Percentiles rank a stretch among this genome's conserved stretches.
phyloP scores from a whole-genome alignment of 2,113 vertebrate genomes.

The Oreochromis spilurus region DNA sequence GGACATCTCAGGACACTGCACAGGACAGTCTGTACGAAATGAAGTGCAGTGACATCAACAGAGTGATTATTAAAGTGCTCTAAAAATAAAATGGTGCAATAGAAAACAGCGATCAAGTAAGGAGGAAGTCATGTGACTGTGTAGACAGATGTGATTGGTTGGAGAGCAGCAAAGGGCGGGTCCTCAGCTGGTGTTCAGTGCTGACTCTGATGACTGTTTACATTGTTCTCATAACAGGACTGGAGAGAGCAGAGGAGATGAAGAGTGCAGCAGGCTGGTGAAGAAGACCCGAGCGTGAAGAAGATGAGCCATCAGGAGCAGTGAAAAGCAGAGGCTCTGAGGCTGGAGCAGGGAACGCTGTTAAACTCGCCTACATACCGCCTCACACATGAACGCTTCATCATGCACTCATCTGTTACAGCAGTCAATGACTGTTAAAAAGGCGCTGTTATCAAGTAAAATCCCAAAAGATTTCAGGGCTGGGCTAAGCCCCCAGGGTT shows the following conservation, averaged over 20 bases:
- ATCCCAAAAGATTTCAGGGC: neutral
- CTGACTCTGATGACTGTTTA: neutral
- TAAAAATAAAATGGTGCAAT: neutral
- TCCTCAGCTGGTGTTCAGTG: neutral
- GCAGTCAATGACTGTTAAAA: neutral
- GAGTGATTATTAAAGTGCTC: neutral
- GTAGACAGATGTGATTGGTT: neutral
- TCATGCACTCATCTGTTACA: neutral
- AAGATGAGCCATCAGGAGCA: neutral
- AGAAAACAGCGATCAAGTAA: neutral
- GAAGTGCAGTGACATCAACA: neutral
- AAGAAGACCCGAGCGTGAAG: neutral
- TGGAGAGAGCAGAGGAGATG: neutral
- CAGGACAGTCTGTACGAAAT: neutral
- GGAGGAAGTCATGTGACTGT: neutral
- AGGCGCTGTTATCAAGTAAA: neutral
- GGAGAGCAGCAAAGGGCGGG: neutral
- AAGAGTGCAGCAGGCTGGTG: neutral
- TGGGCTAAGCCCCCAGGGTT: neutral
- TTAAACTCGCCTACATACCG: neutral
- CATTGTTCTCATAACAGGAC: neutral
- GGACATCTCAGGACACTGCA: neutral
- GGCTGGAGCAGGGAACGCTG: neutral
- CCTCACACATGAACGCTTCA: neutral
- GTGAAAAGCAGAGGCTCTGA: neutral